Percentiles rank a stretch among this genome's conserved stretches.
phyloP scores from a whole-genome alignment of 2,888 invertebrate species.

The Pediacus dermestoides region DNA sequence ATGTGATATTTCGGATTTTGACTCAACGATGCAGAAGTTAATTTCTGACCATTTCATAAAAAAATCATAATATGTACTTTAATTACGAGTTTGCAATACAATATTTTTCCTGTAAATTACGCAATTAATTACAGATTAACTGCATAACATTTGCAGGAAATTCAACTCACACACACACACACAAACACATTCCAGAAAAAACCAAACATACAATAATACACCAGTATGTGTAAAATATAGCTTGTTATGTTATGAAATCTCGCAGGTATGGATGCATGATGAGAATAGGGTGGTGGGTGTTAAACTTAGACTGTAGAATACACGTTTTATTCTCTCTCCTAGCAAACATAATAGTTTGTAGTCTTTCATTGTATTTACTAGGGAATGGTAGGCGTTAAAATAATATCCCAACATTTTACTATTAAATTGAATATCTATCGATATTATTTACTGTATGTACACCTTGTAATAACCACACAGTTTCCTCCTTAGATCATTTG shows the following conservation, averaged over 20 bases:
- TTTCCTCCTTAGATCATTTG: constrained; percentile 2
- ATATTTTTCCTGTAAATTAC: too few relatives aligned
- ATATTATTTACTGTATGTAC: constrained; percentile 29
- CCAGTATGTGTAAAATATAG: constrained; percentile 11
- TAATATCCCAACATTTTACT: constrained; percentile 26
- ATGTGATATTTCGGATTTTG: too few relatives aligned
- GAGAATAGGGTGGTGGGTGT: constrained; percentile 21
- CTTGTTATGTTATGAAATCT: constrained; percentile 17
- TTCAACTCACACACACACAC: too few relatives aligned
- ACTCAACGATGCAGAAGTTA: too few relatives aligned
- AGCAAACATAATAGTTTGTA: constrained; percentile 20
- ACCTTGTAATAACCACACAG: constrained; percentile 1
- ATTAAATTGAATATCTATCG: constrained; percentile 33
- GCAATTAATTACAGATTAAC: too few relatives aligned
- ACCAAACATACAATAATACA: too few relatives aligned
- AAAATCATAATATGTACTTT: too few relatives aligned
- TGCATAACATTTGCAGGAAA: too few relatives aligned
- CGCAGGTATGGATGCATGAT: constrained; percentile 20
- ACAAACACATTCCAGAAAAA: too few relatives aligned
- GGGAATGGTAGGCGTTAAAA: constrained; percentile 31
- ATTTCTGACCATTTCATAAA: too few relatives aligned
- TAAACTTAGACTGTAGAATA: too few relatives aligned
- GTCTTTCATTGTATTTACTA: constrained; percentile 26
- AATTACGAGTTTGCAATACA: too few relatives aligned
- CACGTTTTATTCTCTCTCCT: constrained; percentile 12